Evolutionary conservation across 2,797 vertebrate species (phyloP).

Genomic region (Cygnus olor): DNA sequence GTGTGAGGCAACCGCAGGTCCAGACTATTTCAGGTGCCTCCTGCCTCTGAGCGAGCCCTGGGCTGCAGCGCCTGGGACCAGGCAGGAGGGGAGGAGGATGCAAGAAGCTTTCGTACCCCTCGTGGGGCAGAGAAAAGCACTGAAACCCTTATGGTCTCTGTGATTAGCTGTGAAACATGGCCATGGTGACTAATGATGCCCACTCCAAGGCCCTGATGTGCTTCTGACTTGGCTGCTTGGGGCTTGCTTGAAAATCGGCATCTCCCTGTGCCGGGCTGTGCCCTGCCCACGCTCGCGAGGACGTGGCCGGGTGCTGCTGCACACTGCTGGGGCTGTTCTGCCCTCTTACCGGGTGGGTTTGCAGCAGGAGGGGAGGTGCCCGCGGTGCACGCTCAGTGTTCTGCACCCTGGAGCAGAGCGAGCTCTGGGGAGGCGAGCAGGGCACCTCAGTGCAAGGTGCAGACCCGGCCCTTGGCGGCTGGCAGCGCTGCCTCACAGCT

Average conservation of each 20-base stretch:
- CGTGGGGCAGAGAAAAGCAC: neutral
- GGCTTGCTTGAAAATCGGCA: fast-evolving
- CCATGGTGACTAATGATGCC: neutral
- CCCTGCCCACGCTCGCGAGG: no score
- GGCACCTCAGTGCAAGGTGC: neutral
- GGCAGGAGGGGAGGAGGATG: neutral
- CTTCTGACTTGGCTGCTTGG: neutral
- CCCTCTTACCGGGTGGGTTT: neutral
- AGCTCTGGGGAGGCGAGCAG: neutral
- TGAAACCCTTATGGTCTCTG: neutral
- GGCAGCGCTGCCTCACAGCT: neutral
- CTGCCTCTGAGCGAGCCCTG: neutral
- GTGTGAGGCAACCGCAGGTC: neutral
- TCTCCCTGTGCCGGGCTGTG: fast-evolving
- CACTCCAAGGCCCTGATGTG: neutral
- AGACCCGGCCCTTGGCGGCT: neutral
- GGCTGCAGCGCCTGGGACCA: neutral
- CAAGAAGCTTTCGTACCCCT: neutral
- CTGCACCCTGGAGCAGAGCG: neutral
- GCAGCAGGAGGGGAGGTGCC: neutral
- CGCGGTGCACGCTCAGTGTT: neutral
- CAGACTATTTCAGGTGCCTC: neutral
- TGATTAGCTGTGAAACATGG: neutral
- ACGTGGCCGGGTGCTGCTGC: neutral
- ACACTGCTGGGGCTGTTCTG: neutral